Base-by-base conservation (phyloP, 2,888 invertebrate genomes). In the Neuroscelio doddi region DNA sequence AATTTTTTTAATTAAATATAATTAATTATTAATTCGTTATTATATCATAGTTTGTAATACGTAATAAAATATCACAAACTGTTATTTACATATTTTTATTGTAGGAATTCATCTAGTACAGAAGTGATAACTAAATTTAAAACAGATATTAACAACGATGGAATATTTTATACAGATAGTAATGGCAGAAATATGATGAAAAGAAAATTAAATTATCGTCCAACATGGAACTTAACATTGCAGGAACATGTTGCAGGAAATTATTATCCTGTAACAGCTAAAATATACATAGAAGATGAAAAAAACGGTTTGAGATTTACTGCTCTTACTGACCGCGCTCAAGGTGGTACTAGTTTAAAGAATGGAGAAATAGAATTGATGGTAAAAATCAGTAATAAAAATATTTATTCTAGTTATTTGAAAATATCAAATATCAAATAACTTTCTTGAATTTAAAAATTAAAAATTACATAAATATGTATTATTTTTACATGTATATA, bases 191-290 rank as follows among this genome's bases (percentile, higher is more conserved):
- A 97, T 82, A 89, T 93, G 82, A 74, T 97, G 15, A 89, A 90
- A 74, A 86, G 97, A 21, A 87, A 87, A 7, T 81, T 90, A 16
- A 87, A 93, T 77, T 86, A 87, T 57, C 86, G 96, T 9, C 92
- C 93, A 0, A 91, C 94, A 0, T 98, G 92, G 90, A 86, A 89
- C n/a, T 63, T 92, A 0, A 86, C 88, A 0, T 75, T 94, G 8
- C 85, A 86, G 0, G 97, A 98, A 80, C 89, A 89, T 0, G 85
- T 95, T 0, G 87, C 96, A 0, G 93, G 91, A 0, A 99, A 99
- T 81, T 99, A 98, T 80, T 98, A 97, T 80, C 98, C 98, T 0
- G 87, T 98, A 0, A 95, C 94, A 0, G 91, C 93, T 9, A 89
- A 92, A 74, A 95, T 97, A 24, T 87, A 87, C 10, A 85, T 95